phyloP scores from a whole-genome alignment of 2,113 vertebrate species.

The Anhinga anhinga region DNA sequence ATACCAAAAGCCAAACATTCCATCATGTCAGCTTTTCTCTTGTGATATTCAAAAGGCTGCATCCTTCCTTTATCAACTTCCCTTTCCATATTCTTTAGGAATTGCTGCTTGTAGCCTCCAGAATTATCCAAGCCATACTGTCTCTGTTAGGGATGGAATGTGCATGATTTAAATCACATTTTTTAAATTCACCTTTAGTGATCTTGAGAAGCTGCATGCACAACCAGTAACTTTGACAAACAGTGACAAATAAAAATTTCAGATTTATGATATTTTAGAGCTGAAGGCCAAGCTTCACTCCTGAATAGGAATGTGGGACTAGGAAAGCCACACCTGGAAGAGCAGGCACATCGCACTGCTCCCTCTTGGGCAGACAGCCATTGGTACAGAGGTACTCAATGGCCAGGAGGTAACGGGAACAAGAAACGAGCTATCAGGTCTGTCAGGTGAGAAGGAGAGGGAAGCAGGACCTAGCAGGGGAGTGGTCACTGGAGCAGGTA shows the following conservation, averaged over 20 bases:
- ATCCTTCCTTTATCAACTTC: slow-evolving; percentile 85
- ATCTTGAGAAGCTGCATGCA: background rate
- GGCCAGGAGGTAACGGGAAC: background rate
- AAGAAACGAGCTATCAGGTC: background rate
- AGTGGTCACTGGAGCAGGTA: background rate
- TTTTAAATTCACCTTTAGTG: background rate
- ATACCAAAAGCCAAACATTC: slow-evolving; percentile 85
- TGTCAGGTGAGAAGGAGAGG: background rate
- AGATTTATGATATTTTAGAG: background rate
- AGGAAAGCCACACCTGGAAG: background rate
- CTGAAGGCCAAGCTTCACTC: background rate
- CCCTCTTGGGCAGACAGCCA: background rate
- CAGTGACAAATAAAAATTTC: background rate
- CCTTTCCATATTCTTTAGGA: slow-evolving; percentile 84
- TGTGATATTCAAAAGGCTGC: slow-evolving; percentile 87
- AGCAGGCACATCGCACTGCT: background rate
- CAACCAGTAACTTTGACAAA: background rate
- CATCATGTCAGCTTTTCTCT: slow-evolving; percentile 85
- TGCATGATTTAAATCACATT: background rate
- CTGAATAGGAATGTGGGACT: background rate
- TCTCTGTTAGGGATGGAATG: slow-evolving; percentile 72
- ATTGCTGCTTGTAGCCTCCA: slow-evolving; percentile 88
- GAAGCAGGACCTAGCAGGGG: background rate
- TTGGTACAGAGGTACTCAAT: background rate
- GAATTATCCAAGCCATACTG: slow-evolving; percentile 87